Base-by-base conservation (phyloP, 23 tunicate genomes). In the Ciona savignyi region DNA sequence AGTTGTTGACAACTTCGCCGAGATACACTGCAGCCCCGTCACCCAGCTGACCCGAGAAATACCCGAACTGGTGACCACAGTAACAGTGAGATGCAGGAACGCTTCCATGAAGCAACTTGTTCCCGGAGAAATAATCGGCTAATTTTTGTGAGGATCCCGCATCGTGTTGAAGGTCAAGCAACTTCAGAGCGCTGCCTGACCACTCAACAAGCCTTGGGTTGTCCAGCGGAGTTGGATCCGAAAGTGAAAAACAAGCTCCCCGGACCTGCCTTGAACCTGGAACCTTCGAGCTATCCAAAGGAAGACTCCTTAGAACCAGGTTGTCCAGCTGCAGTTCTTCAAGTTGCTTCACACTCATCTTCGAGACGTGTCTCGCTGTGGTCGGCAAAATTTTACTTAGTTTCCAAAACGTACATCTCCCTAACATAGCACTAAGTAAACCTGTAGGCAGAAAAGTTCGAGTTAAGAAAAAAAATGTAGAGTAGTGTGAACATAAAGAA, bases 21-120 rank as follows among this genome's bases (percentile, higher is more conserved):
- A 86, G 85, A 66, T 79, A 33, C 29, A 79, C 85, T 23, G 93
- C 93, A 19, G 85, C 71, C 21, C 93, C 93, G 51, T 86, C 93
- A 30, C 93, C 93, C 34, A 86, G 93, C 66, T 86, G 93, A 22
- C 81, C 78, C 2, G 93, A 81, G 85, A 85, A 86, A 2, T 33
- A 26, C 15, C 93, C 93, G 32, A 86, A 86, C 81, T 86, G 93
- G 68, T 86, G 85, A n/a, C 93, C 93, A 24, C 93, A 85, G 70
- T 86, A 86, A 27, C 93, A 79, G 66, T 22, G 60, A 70, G 23
- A 67, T 25, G 97, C 97, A 24, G 81, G 68, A n/a, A 68, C 75
- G 60, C 90, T 79, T 1, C 97, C 97, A 48, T 62, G 70, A 29
- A 90, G 63, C 0, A 71, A 29, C 56, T 71, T 79, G 74, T 84